These are phyloP conservation scores for Xenus cinereus DNA, from an alignment of 2,113 vertebrate species.

Conservation along the genomic window DNA sequence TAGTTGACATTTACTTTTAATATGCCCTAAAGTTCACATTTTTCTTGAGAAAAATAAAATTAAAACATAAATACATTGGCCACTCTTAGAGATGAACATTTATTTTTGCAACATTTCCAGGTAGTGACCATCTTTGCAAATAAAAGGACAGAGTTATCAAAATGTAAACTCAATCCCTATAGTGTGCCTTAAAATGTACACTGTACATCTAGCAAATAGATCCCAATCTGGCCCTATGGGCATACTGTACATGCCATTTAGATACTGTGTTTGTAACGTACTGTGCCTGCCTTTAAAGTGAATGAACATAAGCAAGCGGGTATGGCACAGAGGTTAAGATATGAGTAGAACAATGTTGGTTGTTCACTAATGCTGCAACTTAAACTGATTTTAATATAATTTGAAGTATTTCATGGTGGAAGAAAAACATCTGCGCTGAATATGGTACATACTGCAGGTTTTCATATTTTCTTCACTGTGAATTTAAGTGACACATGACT, in stretches of 20 bases:
- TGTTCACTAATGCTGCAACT: slow-evolving; percentile 52
- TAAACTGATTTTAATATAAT: slow-evolving; percentile 35
- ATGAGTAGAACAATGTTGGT: slow-evolving; percentile 20
- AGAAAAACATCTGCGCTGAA: slow-evolving; percentile 28
- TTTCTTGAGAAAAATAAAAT: not conserved
- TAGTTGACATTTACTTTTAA: slow-evolving; percentile 49
- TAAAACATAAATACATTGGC: not conserved
- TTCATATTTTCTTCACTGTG: slow-evolving; percentile 68
- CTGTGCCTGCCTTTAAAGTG: slow-evolving; percentile 45
- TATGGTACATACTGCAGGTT: slow-evolving; percentile 49
- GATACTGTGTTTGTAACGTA: slow-evolving; percentile 61
- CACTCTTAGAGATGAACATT: slow-evolving; percentile 42
- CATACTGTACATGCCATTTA: slow-evolving; percentile 56
- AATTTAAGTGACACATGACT: slow-evolving; percentile 60
- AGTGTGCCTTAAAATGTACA: slow-evolving; percentile 78
- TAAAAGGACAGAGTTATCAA: slow-evolving; percentile 63
- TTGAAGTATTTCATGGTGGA: slow-evolving; percentile 31
- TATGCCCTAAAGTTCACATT: slow-evolving; percentile 42
- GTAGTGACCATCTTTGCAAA: slow-evolving; percentile 63
- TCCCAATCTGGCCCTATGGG: slow-evolving; percentile 60
- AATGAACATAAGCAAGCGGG: not conserved
- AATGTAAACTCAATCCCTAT: slow-evolving; percentile 67
- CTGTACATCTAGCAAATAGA: slow-evolving; percentile 67
- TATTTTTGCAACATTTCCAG: slow-evolving; percentile 68
- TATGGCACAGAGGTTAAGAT: slow-evolving; percentile 29